Conservation (phyloP, 2,888 invertebrate genomes). For the Aromia moschata region DNA sequence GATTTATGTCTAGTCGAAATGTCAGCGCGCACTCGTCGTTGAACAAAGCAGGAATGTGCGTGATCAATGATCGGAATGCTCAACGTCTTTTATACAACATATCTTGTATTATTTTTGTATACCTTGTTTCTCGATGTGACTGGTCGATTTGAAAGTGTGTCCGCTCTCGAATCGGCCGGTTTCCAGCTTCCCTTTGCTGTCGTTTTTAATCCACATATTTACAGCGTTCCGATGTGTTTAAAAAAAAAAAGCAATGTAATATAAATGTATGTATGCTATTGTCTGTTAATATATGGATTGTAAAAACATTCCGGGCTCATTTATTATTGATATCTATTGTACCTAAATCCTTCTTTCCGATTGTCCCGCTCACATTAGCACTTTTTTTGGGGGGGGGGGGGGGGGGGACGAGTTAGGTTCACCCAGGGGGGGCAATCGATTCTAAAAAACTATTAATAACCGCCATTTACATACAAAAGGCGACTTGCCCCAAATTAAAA, state of each 20-base stretch:
- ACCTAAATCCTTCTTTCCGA: slow-evolving; percentile 37
- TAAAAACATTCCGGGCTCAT: slow-evolving; percentile 46
- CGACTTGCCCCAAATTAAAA: too few species aligned
- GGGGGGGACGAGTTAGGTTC: too few species aligned
- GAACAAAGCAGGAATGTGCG: slow-evolving; percentile 23
- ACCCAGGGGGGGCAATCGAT: too few species aligned
- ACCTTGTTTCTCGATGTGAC: slow-evolving; percentile 16
- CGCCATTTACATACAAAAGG: too few species aligned
- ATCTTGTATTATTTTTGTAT: slow-evolving; percentile 37
- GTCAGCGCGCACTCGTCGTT: neutral
- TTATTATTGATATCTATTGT: slow-evolving; percentile 41
- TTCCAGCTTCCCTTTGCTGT: slow-evolving; percentile 42
- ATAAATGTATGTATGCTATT: slow-evolving; percentile 52
- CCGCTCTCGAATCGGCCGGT: slow-evolving; percentile 39
- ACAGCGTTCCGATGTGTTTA: slow-evolving; percentile 53
- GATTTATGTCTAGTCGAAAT: slow-evolving; percentile 39
- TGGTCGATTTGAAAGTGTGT: slow-evolving; percentile 13
- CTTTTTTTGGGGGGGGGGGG: too few species aligned
- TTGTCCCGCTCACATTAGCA: slow-evolving; percentile 28
- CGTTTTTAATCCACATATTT: slow-evolving; percentile 60
- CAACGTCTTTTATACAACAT: slow-evolving; percentile 46
- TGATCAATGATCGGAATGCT: slow-evolving; percentile 39
- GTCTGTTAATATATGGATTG: slow-evolving; percentile 62
- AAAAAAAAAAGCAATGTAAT: slow-evolving; percentile 41
- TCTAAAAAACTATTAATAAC: too few species aligned